phyloP scores from a whole-genome alignment of 2,888 invertebrate species.

The Mesorhabditis sp. region DNA sequence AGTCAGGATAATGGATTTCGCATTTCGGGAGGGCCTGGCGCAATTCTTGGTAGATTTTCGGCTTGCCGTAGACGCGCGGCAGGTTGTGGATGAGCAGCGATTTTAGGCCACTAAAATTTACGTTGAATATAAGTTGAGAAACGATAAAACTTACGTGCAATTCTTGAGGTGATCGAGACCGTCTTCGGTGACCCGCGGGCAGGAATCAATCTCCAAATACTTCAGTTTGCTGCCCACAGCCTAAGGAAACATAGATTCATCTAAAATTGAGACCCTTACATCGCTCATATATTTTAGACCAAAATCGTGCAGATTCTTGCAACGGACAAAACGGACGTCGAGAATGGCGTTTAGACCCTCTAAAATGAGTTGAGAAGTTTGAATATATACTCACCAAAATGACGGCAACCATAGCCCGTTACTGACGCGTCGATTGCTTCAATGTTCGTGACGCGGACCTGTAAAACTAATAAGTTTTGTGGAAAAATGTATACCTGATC shows the following conservation, averaged over 20 bases:
- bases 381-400: slow-evolving; percentile 29
- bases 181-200: slow-evolving; percentile 43
- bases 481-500: slow-evolving; percentile 21
- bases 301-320: slow-evolving; percentile 45
- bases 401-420: slow-evolving; percentile 44
- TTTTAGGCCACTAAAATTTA: slow-evolving; percentile 21
- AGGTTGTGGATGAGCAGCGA: slow-evolving; percentile 31
- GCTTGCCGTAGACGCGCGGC: slow-evolving; percentile 36
- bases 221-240: slow-evolving; percentile 33
- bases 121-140: not conserved
- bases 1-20: slow-evolving; percentile 21
- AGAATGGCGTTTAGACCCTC: slow-evolving; percentile 27
- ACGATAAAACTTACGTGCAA: slow-evolving; percentile 23
- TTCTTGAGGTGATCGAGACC: slow-evolving; percentile 37
- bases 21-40: slow-evolving; percentile 33
- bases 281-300: slow-evolving; percentile 45
- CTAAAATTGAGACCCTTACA: not conserved
- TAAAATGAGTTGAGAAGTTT: slow-evolving; percentile 11
- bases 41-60: slow-evolving; percentile 28
- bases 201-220: slow-evolving; percentile 32
- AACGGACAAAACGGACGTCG: slow-evolving; percentile 32
- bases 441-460: slow-evolving; percentile 33
- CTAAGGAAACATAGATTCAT: not conserved
- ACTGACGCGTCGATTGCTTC: slow-evolving; percentile 34
- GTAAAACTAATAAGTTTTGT: not conserved